Evolutionary conservation across 1,140 invertebrate species (phyloP).

Genomic region (Scaptodrosophila lebanonensis): DNA sequence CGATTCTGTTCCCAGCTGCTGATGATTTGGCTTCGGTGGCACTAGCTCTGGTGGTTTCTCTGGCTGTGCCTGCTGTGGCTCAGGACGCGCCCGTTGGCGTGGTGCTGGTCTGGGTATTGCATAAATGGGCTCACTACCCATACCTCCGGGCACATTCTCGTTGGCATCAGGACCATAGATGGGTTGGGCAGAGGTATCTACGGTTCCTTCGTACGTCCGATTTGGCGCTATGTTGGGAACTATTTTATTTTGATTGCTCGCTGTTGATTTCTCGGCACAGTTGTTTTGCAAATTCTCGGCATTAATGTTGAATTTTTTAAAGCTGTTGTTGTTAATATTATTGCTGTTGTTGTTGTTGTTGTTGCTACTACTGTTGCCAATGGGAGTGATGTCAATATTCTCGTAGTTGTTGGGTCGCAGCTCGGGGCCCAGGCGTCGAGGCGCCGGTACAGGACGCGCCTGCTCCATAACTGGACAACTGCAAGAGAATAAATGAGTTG

Average conservation of each 20-base stretch:
- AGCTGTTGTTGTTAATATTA: slow-evolving; percentile 19
- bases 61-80: neutral
- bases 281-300: slow-evolving; percentile 56
- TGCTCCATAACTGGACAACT: slow-evolving; percentile 6
- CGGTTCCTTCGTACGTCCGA: slow-evolving; percentile 22
- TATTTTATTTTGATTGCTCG: slow-evolving; percentile 47
- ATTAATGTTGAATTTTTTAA: slow-evolving; percentile 62
- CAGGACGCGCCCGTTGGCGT: slow-evolving; percentile 41
- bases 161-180: slow-evolving; percentile 66
- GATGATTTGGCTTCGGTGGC: neutral
- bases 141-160: slow-evolving; percentile 43
- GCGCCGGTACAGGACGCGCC: slow-evolving; percentile 66
- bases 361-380: slow-evolving; percentile 2
- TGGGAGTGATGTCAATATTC: slow-evolving; percentile 57
- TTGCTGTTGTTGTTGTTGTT: slow-evolving; percentile 19
- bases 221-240: slow-evolving; percentile 46
- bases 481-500: neutral
- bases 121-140: slow-evolving; percentile 41
- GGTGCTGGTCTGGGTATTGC: slow-evolving; percentile 55
- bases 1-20: neutral
- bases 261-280: slow-evolving; percentile 27
- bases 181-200: slow-evolving; percentile 29
- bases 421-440: slow-evolving; percentile 65
- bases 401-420: slow-evolving; percentile 58
- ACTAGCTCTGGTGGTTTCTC: neutral